Evolutionary conservation across 2,888 invertebrate genomes (phyloP), one percentile per base, ranked within the genome.

Genomic region (Drosophila histrio): DNA sequence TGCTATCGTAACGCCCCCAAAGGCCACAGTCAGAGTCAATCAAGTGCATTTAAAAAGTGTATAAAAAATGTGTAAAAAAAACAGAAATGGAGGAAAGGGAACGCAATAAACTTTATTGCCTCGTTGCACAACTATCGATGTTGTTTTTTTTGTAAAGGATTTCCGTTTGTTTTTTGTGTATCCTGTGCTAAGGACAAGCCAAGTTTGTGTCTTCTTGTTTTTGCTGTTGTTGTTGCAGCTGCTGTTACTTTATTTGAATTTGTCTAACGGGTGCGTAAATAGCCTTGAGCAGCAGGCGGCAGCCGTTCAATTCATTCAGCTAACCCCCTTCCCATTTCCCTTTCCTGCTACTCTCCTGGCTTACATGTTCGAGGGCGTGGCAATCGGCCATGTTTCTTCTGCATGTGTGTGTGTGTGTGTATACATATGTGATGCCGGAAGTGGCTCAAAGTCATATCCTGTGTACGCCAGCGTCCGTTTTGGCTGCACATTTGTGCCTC

Each of bases 381-480:
- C 76, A 32, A 17, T 17, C n/a, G 43, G 57, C 59, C 69, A 75
- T 74, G 54, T 63, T 74, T 69, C 57, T 72, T 43, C 26, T 13
- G 52, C 28, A 34, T 56, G 41, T 13, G 26, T 39, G 34, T 47
- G 38, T 56, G 38, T 43, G 34, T 56, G 41, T 52, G 26, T 30
- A 22, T 67, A 41, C 52, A 19, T 65, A 17, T 69, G 44, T 61
- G 56, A n/a, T 36, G 50, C 65, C 84, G 80, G 84, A 83, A 77
- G 80, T 83, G 77, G 84, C 80, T 76, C 83, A 78, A 75, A 85
- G 85, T 81, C 86, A 85, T 81, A 85, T 81, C 81, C 81, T 85
- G 80, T 77, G 65, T 72, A 67, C 28, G 47, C 59, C 70, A 78
- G 60, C 68, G 79, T 76, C 62, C 72, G 79, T 53, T 77, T 74